A percentile compares a stretch with the other conserved stretches of the same genome.
phyloP scores from a whole-genome alignment of 2,888 invertebrate species.

The Plusia festucae region DNA sequence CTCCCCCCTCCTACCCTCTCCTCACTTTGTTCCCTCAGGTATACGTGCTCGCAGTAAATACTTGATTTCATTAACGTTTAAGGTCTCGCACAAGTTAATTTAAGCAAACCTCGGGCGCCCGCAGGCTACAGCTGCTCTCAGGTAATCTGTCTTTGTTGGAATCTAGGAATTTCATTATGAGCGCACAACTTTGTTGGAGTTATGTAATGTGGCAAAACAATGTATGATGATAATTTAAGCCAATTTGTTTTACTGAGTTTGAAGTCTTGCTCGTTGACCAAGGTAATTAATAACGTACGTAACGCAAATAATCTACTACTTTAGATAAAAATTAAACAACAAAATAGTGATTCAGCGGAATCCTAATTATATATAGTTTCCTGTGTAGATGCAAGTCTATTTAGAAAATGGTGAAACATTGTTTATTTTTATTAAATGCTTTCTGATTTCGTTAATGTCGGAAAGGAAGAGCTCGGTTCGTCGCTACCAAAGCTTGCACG shows the following conservation, averaged over 20 bases:
- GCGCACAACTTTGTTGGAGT: conserved; percentile 3
- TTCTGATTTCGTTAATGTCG: conserved; percentile 9
- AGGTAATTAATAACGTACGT: conserved; percentile 17
- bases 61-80: conserved; percentile 28
- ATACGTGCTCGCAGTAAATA: conserved; percentile 25
- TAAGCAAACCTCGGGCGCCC: background rate
- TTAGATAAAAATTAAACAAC: background rate
- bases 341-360: background rate
- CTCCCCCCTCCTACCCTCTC: conserved; percentile 16
- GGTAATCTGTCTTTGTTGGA: conserved; percentile 16
- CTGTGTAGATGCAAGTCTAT: no score
- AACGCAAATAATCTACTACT: no score
- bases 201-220: conserved; percentile 23
- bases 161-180: conserved; percentile 17
- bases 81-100: background rate
- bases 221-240: conserved; percentile 20
- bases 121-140: background rate
- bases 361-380: background rate
- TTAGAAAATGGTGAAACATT: background rate
- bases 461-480: conserved; percentile 10
- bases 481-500: conserved; percentile 4
- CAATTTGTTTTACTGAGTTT: conserved; percentile 30
- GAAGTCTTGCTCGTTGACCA: conserved; percentile 25
- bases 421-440: background rate
- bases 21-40: conserved; percentile 10